Conservation (phyloP, 2,888 invertebrate genomes). For the Drosophila neutralis region DNA sequence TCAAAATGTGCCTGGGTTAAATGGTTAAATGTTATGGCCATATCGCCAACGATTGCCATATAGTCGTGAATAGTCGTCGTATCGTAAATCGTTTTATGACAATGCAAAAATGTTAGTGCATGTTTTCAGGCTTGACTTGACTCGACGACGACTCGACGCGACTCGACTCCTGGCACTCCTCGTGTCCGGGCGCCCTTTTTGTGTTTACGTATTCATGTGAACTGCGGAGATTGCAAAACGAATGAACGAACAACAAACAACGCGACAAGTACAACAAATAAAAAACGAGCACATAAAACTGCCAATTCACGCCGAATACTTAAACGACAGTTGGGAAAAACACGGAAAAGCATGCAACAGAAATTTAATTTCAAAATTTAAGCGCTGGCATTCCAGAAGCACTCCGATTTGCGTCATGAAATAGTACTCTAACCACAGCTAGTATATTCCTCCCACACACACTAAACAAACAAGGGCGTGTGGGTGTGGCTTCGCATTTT, state of each 20-base stretch:
- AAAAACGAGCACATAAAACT: slow-evolving; percentile 11
- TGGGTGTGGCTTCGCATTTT: slow-evolving; percentile 18
- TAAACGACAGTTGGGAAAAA: slow-evolving; percentile 7
- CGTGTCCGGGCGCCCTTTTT: slow-evolving; percentile 15
- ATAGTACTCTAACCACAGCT: slow-evolving; percentile 14
- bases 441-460: not conserved
- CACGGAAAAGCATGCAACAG: slow-evolving; percentile 24
- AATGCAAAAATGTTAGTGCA: slow-evolving; percentile 39
- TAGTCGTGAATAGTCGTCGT: slow-evolving; percentile 18
- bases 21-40: not conserved
- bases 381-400: slow-evolving; percentile 19
- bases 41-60: slow-evolving; percentile 27
- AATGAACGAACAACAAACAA: slow-evolving; percentile 29
- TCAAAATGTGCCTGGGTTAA: not conserved
- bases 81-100: slow-evolving; percentile 56
- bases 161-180: not conserved
- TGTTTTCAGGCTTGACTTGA: slow-evolving; percentile 14
- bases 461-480: slow-evolving; percentile 30
- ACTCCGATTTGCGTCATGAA: slow-evolving; percentile 6
- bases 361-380: slow-evolving; percentile 51
- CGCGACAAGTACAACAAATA: slow-evolving; percentile 7
- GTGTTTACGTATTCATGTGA: slow-evolving; percentile 54
- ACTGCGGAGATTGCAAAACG: slow-evolving; percentile 44
- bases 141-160: not conserved
- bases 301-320: slow-evolving; percentile 10